Evolutionary conservation across 2,888 invertebrate species (phyloP).

Genomic region (Aleiodes leptofemur): DNA sequence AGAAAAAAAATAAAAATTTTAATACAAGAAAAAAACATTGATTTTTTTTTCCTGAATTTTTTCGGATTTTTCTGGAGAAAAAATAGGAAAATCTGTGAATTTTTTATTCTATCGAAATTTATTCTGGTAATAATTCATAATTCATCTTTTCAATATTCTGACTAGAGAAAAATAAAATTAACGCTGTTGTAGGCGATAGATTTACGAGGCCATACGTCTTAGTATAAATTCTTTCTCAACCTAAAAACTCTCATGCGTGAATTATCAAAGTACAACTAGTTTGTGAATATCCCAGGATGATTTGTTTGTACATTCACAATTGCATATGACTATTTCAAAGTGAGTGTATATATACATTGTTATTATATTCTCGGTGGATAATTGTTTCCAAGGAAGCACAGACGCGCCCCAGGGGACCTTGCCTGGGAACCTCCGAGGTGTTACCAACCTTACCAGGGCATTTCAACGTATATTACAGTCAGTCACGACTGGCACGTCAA

Average conservation of each 20-base stretch:
- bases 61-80: background rate
- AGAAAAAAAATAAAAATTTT: conserved; percentile 42
- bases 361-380: conserved; percentile 69
- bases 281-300: conserved; percentile 48
- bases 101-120: too few species aligned
- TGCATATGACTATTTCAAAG: conserved; percentile 62
- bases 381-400: conserved; percentile 71
- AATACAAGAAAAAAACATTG: conserved; percentile 3
- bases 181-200: conserved; percentile 65
- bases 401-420: conserved; percentile 67
- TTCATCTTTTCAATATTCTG: background rate
- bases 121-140: background rate
- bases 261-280: conserved; percentile 32
- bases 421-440: conserved; percentile 69
- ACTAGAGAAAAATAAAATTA: conserved; percentile 36
- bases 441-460: conserved; percentile 63
- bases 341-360: conserved; percentile 56
- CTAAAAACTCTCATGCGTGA: conserved; percentile 30
- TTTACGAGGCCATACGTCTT: conserved; percentile 71
- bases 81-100: background rate
- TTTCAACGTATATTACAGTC: conserved; percentile 62
- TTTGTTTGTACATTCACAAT: conserved; percentile 37
- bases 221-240: conserved; percentile 14
- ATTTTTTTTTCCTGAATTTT: background rate
- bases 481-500: conserved; percentile 62